Percentiles rank a stretch among this genome's conserved stretches.
Conservation (phyloP, 2,888 invertebrate species). For the Acrobasis suavella region DNA sequence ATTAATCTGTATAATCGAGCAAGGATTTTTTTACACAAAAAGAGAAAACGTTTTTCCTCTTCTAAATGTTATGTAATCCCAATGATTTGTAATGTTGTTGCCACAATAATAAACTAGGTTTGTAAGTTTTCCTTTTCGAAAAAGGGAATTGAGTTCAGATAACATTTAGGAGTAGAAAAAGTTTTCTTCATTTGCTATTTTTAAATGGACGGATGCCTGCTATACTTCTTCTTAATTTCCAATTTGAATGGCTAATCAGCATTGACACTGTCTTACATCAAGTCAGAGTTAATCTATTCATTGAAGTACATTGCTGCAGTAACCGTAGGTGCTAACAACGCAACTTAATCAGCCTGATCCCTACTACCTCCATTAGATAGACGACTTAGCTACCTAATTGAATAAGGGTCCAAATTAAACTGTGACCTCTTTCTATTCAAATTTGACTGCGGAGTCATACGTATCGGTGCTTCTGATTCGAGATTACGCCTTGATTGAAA, state of each 20-base stretch:
- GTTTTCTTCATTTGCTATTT: too few relatives aligned
- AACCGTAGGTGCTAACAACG: slow-evolving; percentile 66
- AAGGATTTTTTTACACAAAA: too few relatives aligned
- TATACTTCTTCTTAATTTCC: too few relatives aligned
- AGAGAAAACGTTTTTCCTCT: too few relatives aligned
- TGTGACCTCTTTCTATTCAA: slow-evolving; percentile 80
- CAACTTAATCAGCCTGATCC: slow-evolving; percentile 75
- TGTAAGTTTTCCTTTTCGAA: too few relatives aligned
- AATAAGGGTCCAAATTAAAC: slow-evolving; percentile 78
- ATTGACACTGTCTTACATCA: background rate
- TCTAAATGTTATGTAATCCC: too few relatives aligned
- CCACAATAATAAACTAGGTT: too few relatives aligned
- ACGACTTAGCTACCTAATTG: slow-evolving; percentile 75
- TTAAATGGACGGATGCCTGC: too few relatives aligned
- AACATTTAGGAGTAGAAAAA: too few relatives aligned
- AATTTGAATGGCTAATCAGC: slow-evolving; percentile 2
- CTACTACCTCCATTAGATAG: slow-evolving; percentile 74
- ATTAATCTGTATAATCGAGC: too few relatives aligned
- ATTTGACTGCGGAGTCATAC: slow-evolving; percentile 60
- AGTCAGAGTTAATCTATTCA: slow-evolving; percentile 23
- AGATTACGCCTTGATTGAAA: slow-evolving; percentile 62
- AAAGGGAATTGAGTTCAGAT: too few relatives aligned
- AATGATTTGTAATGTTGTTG: too few relatives aligned
- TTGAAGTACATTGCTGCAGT: slow-evolving; percentile 38
- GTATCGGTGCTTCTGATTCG: slow-evolving; percentile 54